phyloP scores from a whole-genome alignment of 2,113 vertebrate genomes.

The Actinemys pallida region DNA sequence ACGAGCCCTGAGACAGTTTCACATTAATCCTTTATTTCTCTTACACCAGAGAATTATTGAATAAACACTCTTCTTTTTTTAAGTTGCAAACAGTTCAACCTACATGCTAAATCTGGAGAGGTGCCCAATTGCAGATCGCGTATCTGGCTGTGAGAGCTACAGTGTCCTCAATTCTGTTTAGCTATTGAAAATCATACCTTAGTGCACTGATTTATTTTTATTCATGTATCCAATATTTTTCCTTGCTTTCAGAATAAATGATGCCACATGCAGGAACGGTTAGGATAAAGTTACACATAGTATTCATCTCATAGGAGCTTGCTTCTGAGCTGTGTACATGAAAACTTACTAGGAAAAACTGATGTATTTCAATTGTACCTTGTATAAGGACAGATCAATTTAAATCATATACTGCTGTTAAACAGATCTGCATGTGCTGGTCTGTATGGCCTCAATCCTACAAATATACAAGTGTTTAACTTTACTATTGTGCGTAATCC shows the following conservation, averaged over 20 bases:
- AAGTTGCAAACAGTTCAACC: neutral
- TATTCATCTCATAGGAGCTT: neutral
- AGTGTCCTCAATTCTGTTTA: neutral
- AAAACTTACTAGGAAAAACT: neutral
- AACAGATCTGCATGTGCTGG: neutral
- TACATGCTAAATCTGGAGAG: neutral
- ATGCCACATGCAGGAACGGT: neutral
- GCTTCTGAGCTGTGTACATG: neutral
- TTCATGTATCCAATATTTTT: neutral
- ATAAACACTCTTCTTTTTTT: neutral
- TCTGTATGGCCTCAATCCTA: neutral
- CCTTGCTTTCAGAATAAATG: neutral
- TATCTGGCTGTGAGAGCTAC: neutral
- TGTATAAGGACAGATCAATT: neutral
- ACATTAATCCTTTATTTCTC: neutral
- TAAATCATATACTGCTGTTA: neutral
- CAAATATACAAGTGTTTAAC: neutral
- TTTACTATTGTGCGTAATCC: neutral
- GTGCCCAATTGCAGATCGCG: neutral
- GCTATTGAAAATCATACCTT: neutral
- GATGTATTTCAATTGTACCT: neutral
- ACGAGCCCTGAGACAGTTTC: neutral
- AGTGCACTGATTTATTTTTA: neutral
- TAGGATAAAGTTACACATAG: neutral
- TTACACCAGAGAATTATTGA: neutral